Conservation (phyloP, 2,113 vertebrate genomes). For the Lethenteron reissneri region DNA sequence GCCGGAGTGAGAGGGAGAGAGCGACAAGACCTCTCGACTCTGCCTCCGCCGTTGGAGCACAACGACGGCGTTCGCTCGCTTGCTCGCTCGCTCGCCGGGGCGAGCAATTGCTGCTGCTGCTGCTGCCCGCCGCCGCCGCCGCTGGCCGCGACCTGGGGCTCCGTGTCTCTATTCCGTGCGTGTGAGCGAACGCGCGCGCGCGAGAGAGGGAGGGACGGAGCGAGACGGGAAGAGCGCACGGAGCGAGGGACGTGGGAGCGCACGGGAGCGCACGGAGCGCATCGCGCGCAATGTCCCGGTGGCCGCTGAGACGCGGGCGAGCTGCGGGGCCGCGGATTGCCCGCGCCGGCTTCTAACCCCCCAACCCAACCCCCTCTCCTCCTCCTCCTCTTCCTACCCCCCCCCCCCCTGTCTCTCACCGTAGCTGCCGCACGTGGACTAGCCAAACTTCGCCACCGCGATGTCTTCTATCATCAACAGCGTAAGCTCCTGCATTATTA, state of each 20-base stretch:
- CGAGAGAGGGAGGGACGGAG: no score
- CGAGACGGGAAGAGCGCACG: no score
- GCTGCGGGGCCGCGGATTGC: neutral
- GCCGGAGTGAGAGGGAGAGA: neutral
- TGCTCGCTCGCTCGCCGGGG: neutral
- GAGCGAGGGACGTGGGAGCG: no score
- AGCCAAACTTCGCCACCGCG: neutral
- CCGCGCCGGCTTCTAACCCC: neutral
- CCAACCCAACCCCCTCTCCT: neutral
- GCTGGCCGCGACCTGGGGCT: neutral
- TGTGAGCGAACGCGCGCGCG: no score
- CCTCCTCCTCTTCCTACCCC: no score
- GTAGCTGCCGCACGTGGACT: no score
- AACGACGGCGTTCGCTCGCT: neutral
- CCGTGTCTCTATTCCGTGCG: no score
- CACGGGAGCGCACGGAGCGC: no score
- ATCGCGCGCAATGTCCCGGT: no score
- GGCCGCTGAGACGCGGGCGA: neutral
- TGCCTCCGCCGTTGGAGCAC: no score
- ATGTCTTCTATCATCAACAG: constrained; percentile 6
- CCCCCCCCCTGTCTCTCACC: no score
- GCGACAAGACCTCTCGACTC: neutral
- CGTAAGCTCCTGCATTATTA: neutral
- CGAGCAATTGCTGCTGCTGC: neutral
- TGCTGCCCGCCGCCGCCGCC: neutral